These are phyloP conservation scores for Caenorhabditis wallacei DNA, from an alignment of 2,888 invertebrate species.

Conservation along the genomic window DNA sequence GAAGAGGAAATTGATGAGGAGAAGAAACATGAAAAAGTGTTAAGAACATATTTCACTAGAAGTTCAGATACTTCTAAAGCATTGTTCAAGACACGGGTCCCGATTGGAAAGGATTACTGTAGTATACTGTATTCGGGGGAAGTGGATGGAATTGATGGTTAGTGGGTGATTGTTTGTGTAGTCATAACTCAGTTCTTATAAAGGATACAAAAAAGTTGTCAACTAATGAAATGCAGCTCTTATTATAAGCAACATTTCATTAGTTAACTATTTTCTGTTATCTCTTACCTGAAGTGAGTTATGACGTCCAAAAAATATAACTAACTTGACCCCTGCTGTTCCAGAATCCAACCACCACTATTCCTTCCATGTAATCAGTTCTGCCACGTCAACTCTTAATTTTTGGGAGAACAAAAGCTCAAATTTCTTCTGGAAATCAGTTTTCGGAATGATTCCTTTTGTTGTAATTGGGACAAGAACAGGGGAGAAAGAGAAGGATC, in stretches of 20 bases:
- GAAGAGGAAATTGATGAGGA: neutral
- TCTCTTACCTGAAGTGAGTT: neutral
- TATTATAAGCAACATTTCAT: too few species aligned
- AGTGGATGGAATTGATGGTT: constrained; percentile 2
- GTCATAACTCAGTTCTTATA: neutral
- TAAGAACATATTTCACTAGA: neutral
- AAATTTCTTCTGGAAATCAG: neutral
- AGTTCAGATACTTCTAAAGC: neutral
- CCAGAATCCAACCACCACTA: neutral
- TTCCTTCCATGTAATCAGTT: constrained; percentile 3
- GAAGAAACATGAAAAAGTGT: neutral
- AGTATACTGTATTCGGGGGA: constrained; percentile 4
- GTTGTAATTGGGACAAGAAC: constrained; percentile 6
- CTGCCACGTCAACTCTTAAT: neutral
- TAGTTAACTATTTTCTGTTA: neutral
- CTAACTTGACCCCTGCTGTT: too few species aligned
- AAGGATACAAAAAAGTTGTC: neutral
- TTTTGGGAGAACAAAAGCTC: neutral
- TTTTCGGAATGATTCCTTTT: neutral
- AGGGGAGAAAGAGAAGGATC: neutral
- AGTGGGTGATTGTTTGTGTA: neutral
- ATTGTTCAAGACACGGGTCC: neutral
- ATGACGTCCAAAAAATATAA: too few species aligned
- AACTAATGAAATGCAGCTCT: too few species aligned
- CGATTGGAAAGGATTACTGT: neutral